A percentile compares a stretch with the other conserved stretches of the same genome.
These are phyloP conservation scores for Mugil cephalus DNA, from an alignment of 2,113 vertebrate genomes.

Conservation along the genomic window DNA sequence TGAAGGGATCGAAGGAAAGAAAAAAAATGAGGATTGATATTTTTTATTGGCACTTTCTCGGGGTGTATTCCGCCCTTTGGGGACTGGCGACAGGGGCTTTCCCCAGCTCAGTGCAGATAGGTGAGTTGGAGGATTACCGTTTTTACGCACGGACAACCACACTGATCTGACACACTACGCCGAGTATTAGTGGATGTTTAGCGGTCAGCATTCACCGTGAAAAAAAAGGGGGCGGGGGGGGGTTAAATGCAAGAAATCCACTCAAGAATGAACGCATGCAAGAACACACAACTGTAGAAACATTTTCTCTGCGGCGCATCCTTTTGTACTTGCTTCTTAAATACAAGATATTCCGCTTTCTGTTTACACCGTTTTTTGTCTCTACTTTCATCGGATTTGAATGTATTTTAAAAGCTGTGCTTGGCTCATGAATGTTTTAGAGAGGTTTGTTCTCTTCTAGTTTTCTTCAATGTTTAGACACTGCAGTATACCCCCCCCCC, in stretches of 20 bases:
- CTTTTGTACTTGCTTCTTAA: constrained; percentile 3
- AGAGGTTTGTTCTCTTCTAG: constrained; percentile 68
- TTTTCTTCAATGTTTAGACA: constrained; percentile 75
- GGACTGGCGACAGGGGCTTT: constrained; percentile 97
- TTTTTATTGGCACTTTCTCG: constrained; percentile 96
- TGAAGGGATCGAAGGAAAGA: constrained; percentile 83
- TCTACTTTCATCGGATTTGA: constrained; percentile 25
- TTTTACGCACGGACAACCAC: constrained; percentile 59
- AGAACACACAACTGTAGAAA: constrained; percentile 22
- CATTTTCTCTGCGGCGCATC: not conserved
- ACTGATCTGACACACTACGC: constrained; percentile 32
- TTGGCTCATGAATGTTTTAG: constrained; percentile 75
- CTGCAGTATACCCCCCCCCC: constrained; percentile 81
- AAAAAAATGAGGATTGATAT: constrained; percentile 97
- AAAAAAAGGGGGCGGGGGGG: not conserved
- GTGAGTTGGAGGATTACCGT: constrained; percentile 85
- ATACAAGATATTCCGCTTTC: not conserved
- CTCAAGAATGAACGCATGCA: not conserved
- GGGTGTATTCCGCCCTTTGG: constrained; percentile 96
- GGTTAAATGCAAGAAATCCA: constrained; percentile 11
- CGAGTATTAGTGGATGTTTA: constrained; percentile 28
- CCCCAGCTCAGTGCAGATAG: constrained; percentile 99
- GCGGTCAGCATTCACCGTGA: constrained; percentile 13
- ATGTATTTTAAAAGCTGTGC: constrained; percentile 60
- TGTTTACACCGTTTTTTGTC: constrained; percentile 19